Base-by-base conservation (phyloP, 2,113 vertebrate species). In the Pithys albifrons region DNA sequence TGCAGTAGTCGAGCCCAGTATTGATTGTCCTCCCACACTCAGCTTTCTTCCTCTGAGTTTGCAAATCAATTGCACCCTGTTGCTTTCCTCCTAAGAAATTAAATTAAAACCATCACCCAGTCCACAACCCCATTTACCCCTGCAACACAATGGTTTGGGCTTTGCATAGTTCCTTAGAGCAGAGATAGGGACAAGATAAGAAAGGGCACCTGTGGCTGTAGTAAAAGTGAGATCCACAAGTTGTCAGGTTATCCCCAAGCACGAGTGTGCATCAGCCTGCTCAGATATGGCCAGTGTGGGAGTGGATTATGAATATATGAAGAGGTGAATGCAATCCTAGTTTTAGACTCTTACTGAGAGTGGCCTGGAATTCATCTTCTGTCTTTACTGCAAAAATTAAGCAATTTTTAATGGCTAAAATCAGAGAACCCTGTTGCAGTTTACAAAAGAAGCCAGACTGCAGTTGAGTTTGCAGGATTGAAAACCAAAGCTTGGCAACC, bases 1-100 rank as follows among this genome's bases (percentile, higher is more conserved):
- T 98, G 97, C 98, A 96, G 98, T 97, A 97, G 97, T 97, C 93
- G 98, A 98, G 97, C 96, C 97, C 95, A 96, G 91, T 97, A 99
- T 99, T 95, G 98, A 99, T 98, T 97, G 69, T 66, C 37, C 95
- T 97, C 95, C 95, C 91, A 73, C 49, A 69, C 84, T 88, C 72
- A 88, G 90, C 72, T 66, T 88, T 80, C 89, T 61, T 96, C 94
- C 95, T 93, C 97, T 96, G 94, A 89, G 69, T 96, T 96, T 97
- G 91, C 95, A 95, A 96, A 97, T 98, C 97, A 97, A 97, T 97
- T 98, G 98, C 97, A 97, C 96, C 48, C 94, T 94, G 73, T 84
- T 94, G 87, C 95, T 85, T 88, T 91, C 61, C 65, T 84, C 69
- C n/a, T 31, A 54, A 55, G 66, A 96, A 48, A 51, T 28, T 71